phyloP scores from a whole-genome alignment of 2,888 invertebrate genomes.

The Trachelus tabidus region DNA sequence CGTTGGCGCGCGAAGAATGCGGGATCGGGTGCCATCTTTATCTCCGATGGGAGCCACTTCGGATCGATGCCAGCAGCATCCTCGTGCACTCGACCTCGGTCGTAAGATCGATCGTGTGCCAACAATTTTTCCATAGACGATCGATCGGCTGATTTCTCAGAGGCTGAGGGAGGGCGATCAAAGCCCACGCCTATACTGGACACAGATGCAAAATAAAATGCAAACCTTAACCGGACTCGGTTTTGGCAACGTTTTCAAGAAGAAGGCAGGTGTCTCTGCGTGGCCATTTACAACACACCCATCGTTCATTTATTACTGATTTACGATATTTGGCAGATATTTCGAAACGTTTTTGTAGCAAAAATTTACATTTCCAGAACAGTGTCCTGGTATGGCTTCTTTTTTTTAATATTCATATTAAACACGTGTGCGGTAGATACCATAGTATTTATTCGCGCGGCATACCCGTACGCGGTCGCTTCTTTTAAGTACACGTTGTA shows the following conservation, averaged over 20 bases:
- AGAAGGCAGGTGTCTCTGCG: conserved; percentile 54
- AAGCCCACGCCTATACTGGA: neutral
- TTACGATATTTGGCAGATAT: neutral
- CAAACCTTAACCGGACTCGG: conserved; percentile 58
- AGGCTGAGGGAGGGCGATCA: neutral
- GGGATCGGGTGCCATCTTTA: neutral
- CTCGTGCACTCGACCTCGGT: neutral
- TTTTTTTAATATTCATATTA: neutral
- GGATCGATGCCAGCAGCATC: neutral
- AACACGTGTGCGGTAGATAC: neutral
- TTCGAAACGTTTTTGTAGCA: neutral
- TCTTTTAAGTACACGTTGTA: neutral
- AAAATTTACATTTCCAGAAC: neutral
- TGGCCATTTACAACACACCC: conserved; percentile 13
- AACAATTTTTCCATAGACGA: neutral
- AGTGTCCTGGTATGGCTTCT: neutral
- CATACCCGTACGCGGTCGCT: neutral
- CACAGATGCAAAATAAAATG: conserved; percentile 45
- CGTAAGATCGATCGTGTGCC: neutral
- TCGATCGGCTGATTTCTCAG: neutral
- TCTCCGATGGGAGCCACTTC: neutral
- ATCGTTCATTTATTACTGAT: neutral
- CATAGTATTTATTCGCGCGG: neutral
- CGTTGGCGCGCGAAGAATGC: neutral
- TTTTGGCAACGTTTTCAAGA: conserved; percentile 57